phyloP scores from a whole-genome alignment of 2,113 vertebrate genomes.

The Brachyhypopomus occidentalis region DNA sequence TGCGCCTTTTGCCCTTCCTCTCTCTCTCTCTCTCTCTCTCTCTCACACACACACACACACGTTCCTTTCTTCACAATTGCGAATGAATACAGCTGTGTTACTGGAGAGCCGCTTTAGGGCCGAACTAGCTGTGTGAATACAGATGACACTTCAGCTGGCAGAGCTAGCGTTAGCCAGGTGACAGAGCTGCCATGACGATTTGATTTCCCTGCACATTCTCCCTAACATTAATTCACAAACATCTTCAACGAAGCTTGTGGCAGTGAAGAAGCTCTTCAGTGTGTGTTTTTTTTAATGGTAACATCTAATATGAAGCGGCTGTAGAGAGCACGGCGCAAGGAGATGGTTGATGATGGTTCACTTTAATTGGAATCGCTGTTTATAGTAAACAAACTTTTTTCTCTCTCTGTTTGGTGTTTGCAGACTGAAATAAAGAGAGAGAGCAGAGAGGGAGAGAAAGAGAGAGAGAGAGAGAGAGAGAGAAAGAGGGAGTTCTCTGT shows the following conservation, averaged over 20 bases:
- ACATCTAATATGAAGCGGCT: not conserved
- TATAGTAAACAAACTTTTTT: slow-evolving; percentile 60
- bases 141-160: slow-evolving; percentile 65
- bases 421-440: slow-evolving; percentile 14
- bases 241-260: too few species aligned
- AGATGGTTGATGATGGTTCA: not conserved
- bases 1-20: slow-evolving; percentile 62
- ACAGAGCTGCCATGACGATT: not conserved
- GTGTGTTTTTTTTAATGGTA: not conserved
- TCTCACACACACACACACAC: not conserved
- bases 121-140: slow-evolving; percentile 68
- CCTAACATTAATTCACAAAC: not conserved
- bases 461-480: not conserved
- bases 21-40: slow-evolving; percentile 56
- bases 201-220: not conserved
- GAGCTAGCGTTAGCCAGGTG: not conserved
- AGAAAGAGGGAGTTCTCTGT: not conserved
- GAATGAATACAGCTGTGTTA: slow-evolving; percentile 77
- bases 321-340: not conserved
- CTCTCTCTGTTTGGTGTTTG: slow-evolving; percentile 64
- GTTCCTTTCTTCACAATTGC: slow-evolving; percentile 67
- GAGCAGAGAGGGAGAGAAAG: not conserved
- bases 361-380: slow-evolving; percentile 51
- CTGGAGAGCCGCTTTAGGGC: slow-evolving; percentile 65
- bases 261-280: not conserved